Conservation (phyloP, 2,113 vertebrate genomes). For the Chloroceryle aenea region DNA sequence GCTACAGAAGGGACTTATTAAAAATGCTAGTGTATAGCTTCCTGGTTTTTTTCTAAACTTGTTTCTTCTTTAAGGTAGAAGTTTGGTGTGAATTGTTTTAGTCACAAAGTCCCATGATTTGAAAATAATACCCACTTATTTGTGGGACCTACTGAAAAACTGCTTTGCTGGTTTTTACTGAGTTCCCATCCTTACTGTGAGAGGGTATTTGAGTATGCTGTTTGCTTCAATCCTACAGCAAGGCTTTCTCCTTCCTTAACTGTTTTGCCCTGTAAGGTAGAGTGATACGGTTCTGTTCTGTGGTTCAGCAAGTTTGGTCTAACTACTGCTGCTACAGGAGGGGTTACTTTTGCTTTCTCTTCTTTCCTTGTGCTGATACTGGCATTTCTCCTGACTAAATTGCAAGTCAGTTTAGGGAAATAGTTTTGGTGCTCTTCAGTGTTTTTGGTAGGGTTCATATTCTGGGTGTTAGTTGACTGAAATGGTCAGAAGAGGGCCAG, state of each 20-base stretch:
- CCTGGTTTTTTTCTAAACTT: background rate
- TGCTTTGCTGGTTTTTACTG: background rate
- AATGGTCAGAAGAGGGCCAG: background rate
- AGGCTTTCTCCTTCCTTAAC: background rate
- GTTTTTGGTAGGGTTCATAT: background rate
- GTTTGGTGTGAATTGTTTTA: background rate
- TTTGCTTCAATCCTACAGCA: background rate
- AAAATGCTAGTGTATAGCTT: background rate
- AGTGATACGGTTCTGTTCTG: background rate
- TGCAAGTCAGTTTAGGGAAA: background rate
- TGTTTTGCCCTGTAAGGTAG: background rate
- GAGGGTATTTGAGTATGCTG: background rate
- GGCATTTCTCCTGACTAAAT: background rate
- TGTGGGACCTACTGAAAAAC: background rate
- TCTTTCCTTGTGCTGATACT: rapidly evolving
- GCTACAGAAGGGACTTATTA: background rate
- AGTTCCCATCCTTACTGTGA: background rate
- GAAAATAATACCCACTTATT: background rate
- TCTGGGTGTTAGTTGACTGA: background rate
- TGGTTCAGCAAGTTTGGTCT: background rate
- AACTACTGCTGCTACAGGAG: background rate
- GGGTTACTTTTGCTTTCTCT: background rate
- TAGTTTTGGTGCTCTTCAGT: background rate
- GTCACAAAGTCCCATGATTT: background rate
- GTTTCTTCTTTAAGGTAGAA: background rate